phyloP scores from a whole-genome alignment of 1,140 invertebrate species.

The Leguminivora glycinivorella region DNA sequence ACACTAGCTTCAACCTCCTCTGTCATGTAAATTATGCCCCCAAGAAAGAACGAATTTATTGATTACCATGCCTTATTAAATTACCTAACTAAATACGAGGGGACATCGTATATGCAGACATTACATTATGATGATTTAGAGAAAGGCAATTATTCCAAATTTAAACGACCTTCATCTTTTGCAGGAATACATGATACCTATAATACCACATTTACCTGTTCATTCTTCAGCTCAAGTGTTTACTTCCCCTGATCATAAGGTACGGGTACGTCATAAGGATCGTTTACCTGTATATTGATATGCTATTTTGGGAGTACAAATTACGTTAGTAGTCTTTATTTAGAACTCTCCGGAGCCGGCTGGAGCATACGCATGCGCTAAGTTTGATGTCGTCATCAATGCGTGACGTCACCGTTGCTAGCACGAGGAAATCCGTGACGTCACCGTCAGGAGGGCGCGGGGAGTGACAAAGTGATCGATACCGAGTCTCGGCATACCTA shows the following conservation, averaged over 20 bases:
- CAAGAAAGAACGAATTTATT: too few species aligned
- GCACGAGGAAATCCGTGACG: constrained; percentile 57
- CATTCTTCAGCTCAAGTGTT: neutral
- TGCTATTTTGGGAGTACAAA: constrained; percentile 8
- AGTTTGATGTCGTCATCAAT: constrained; percentile 55
- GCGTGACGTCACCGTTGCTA: constrained; percentile 52
- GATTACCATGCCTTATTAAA: too few species aligned
- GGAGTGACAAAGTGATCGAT: constrained; percentile 48
- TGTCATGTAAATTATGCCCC: too few species aligned
- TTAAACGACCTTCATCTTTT: too few species aligned
- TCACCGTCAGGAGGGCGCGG: constrained; percentile 35
- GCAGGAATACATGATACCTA: neutral
- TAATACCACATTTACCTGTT: neutral
- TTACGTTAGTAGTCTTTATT: constrained; percentile 30
- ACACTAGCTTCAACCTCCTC: too few species aligned
- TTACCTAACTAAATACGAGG: too few species aligned
- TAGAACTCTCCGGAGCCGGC: constrained; percentile 32
- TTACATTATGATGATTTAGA: too few species aligned
- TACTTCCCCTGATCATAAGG: neutral
- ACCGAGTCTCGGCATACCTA: constrained; percentile 44
- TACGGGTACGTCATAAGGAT: constrained; percentile 1
- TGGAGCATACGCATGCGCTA: constrained; percentile 55
- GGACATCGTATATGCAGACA: too few species aligned
- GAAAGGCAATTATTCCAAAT: too few species aligned
- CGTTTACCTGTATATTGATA: constrained; percentile 5